Base-by-base conservation (phyloP, 2,797 vertebrate genomes). In the Sylvia borin region DNA sequence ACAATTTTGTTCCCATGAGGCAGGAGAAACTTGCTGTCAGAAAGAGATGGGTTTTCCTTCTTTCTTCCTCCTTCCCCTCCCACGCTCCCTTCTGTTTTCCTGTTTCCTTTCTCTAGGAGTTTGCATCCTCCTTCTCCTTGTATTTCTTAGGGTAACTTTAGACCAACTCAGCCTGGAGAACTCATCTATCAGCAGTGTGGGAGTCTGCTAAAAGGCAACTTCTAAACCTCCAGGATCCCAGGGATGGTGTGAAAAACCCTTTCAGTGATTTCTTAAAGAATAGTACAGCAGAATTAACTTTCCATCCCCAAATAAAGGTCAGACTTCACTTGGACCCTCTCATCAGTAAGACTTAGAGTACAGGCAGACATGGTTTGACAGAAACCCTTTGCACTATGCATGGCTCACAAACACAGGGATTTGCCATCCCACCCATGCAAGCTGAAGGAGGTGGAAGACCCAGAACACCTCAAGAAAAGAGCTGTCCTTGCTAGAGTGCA, bases 401-500 rank as follows among this genome's bases (percentile, higher is more conserved):
- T 13, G 25, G 54, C 22, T 66, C 40, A 60, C 3, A 14, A 47
- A 53, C 8, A 6, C 16, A 18, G 50, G 20, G 40, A 17, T 34
- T 42, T 68, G 38, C 64, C n/a, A 60, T 26, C 16, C 21, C 19
- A 58, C 13, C 22, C 54, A 8, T 8, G 14, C 2, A 12, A 61
- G 29, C 0, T 16, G 2, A 9, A 60, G 57, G 36, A 81, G 16
- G 9, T 42, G 22, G 36, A 76, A 60, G 34, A 38, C 13, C 22
- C 80, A 57, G 51, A 66, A 32, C 5, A 71, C 29, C 2, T 2
- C 15, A 48, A 50, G 64, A 20, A 71, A 26, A 45, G 15, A 13
- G 13, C 21, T 19, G 4, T 25, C 10, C 47, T 36, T 25, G 47
- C 26, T 7, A 1, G 40, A 51, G 16, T 1, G 0, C 57, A 54